Percentiles rank a stretch among this genome's conserved stretches.
phyloP scores from a whole-genome alignment of 2,113 vertebrate species.

The Zonotrichia leucophrys region DNA sequence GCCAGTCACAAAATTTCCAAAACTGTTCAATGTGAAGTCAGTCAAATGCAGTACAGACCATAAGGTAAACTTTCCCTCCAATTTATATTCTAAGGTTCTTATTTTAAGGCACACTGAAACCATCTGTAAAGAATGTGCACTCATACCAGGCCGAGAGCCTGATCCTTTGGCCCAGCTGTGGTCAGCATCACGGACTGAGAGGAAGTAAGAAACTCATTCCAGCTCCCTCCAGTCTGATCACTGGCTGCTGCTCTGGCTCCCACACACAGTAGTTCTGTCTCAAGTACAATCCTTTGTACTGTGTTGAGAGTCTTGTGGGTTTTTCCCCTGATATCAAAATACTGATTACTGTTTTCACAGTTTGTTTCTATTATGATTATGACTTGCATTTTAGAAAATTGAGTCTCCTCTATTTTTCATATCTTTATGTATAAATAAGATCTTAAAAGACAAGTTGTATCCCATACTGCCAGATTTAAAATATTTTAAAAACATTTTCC shows the following conservation, averaged over 20 bases:
- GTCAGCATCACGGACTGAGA: neutral
- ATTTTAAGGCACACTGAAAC: neutral
- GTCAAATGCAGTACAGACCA: neutral
- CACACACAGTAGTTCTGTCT: neutral
- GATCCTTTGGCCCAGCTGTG: neutral
- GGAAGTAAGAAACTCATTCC: neutral
- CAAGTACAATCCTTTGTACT: fast-evolving
- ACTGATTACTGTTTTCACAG: neutral
- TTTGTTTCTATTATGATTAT: neutral
- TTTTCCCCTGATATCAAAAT: neutral
- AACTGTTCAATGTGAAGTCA: neutral
- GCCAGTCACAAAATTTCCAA: neutral
- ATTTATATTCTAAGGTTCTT: neutral
- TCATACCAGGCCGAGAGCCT: neutral
- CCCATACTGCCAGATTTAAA: neutral
- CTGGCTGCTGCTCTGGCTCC: neutral
- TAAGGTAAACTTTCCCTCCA: neutral
- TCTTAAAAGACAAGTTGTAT: neutral
- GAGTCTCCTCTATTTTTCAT: neutral
- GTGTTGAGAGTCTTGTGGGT: neutral
- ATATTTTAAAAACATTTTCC: neutral
- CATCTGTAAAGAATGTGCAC: neutral
- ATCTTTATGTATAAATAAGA: neutral
- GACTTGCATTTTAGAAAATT: neutral
- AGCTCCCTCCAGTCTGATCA: neutral